Base-by-base conservation (phyloP, 2,797 vertebrate species). In the Onychomys leucogaster region DNA sequence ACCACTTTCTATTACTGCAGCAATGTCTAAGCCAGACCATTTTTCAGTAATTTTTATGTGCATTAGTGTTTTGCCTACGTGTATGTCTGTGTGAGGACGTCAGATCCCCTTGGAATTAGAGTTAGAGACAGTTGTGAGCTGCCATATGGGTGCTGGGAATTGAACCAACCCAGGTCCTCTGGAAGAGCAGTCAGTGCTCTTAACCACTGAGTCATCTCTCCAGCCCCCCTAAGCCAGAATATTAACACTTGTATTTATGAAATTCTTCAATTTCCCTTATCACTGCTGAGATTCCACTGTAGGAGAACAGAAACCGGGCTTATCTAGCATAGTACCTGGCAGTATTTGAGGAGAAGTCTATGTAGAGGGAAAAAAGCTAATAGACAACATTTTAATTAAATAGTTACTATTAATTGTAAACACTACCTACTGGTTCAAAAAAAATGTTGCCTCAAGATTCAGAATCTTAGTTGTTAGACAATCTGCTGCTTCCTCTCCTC, bases 401-500 rank as follows among this genome's bases (percentile, higher is more conserved):
- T n/a, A 71, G 67, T 71, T 71, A 71, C 65, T 76, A 92, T 69
- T 23, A 94, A 90, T 32, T 81, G 3, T 52, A 73, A 96, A 95
- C 7, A 75, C 13, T 59, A 84, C 6, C 9, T 61, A 76, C 4
- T 55, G 23, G 67, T 71, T 96, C 75, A 89, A 82, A 80, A 94
- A 96, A 89, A 81, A 81, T 12, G 93, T 0, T 91, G 55, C 23
- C 46, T 69, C 63, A 83, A 95, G 92, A 89, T 37, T 77, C 17
- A n/a, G 61, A 67, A 13, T 67, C 82, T 67, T 85, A 46, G 41
- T 49, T 46, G 41, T 65, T 46, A 67, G 82, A 67, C 29, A 67
- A 63, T 14, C 41, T 71, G 34, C 52, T 25, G 75, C 91, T 95
- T 55, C 94, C 83, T 85, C 97, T 97, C 94, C 95, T 78, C 59